phyloP scores from a whole-genome alignment of 2,797 vertebrate species.

The Hydrocynus forskahlii region DNA sequence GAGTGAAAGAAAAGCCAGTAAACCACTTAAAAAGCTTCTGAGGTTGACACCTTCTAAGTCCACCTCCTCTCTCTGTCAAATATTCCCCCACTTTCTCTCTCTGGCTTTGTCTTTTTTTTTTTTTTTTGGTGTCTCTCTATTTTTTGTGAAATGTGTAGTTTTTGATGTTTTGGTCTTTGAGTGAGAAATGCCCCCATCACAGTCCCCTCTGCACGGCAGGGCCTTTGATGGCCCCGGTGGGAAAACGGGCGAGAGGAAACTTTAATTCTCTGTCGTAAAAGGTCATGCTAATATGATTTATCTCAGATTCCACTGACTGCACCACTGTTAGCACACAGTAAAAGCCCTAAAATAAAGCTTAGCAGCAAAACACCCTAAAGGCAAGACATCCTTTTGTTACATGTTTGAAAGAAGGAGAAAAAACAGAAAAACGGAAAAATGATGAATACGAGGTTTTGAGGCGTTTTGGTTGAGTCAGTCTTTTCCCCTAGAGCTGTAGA shows the following conservation, averaged over 20 bases:
- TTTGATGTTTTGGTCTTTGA: constrained; percentile 46
- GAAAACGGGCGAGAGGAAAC: constrained; percentile 39
- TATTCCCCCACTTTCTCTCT: constrained; percentile 74
- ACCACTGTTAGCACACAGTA: neutral
- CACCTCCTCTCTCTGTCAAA: constrained; percentile 73
- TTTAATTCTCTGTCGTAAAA: constrained; percentile 42
- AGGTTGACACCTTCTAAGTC: constrained; percentile 81
- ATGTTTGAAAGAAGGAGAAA: neutral
- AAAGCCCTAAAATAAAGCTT: neutral
- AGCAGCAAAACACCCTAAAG: neutral
- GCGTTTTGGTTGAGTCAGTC: neutral
- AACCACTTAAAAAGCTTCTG: constrained; percentile 84
- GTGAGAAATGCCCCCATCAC: constrained; percentile 38
- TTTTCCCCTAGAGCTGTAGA: neutral
- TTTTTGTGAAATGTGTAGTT: constrained; percentile 57
- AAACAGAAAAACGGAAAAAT: neutral
- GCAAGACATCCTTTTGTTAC: too few relatives aligned
- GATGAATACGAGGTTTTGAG: neutral
- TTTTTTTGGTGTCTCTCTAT: constrained; percentile 54
- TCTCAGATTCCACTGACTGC: neutral
- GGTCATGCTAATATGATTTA: constrained; percentile 33
- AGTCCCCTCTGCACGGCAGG: constrained; percentile 32
- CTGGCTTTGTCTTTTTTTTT: constrained; percentile 50
- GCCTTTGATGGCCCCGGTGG: constrained; percentile 50
- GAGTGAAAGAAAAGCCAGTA: constrained; percentile 76